Evolutionary conservation across 1,140 invertebrate species (phyloP).

Genomic region (Scaptomyza montana): DNA sequence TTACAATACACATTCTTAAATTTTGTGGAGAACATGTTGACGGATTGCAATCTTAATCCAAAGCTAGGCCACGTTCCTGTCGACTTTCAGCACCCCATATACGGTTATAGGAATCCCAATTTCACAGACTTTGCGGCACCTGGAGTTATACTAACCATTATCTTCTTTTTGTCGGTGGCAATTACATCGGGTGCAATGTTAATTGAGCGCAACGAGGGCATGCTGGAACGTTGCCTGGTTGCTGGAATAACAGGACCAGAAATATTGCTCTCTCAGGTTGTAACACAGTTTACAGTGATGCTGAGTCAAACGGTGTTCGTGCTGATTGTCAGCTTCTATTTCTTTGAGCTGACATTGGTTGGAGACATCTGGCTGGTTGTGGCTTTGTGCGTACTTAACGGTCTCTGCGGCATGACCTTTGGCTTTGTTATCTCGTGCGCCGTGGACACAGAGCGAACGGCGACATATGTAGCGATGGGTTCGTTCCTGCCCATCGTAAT

Average conservation of each 20-base stretch:
- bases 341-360: slow-evolving; percentile 92
- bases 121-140: slow-evolving; percentile 98
- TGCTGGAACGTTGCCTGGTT: slow-evolving; percentile 93
- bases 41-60: slow-evolving; percentile 88
- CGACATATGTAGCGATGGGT: slow-evolving; percentile 96
- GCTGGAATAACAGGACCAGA: slow-evolving; percentile 90
- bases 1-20: slow-evolving; percentile 89
- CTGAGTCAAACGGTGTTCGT: slow-evolving; percentile 92
- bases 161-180: slow-evolving; percentile 97
- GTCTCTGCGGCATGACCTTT: slow-evolving; percentile 96
- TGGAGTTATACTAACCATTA: slow-evolving; percentile 96
- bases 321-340: slow-evolving; percentile 91
- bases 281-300: slow-evolving; percentile 95
- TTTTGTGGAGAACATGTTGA: slow-evolving; percentile 88
- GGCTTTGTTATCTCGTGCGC: slow-evolving; percentile 95
- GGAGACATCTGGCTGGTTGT: slow-evolving; percentile 91
- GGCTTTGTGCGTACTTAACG: slow-evolving; percentile 91
- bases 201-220: slow-evolving; percentile 95
- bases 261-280: slow-evolving; percentile 92
- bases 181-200: slow-evolving; percentile 95
- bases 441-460: slow-evolving; percentile 95
- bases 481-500: slow-evolving; percentile 96
- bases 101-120: slow-evolving; percentile 92
- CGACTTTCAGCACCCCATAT: slow-evolving; percentile 92
- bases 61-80: slow-evolving; percentile 90